Conservation (phyloP, 2,888 invertebrate species). For the Scrobipalpa costella region DNA sequence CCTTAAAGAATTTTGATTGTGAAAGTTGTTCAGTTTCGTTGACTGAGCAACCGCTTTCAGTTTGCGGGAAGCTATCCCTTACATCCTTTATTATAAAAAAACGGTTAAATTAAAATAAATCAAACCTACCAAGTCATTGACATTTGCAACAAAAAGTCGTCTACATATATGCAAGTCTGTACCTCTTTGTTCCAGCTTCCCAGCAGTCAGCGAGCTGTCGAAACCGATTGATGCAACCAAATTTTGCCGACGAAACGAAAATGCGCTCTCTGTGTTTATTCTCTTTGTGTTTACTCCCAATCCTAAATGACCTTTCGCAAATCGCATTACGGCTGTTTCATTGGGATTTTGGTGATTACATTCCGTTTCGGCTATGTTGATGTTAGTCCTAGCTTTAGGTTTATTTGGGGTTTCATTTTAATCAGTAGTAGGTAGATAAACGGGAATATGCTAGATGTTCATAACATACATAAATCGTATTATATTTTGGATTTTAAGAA, state of each 20-base stretch:
- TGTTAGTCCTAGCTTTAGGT: not conserved
- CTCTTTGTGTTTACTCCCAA: not conserved
- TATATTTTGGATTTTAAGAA: too few species aligned
- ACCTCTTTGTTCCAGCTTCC: constrained; percentile 47
- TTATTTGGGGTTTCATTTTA: not conserved
- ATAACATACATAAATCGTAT: too few species aligned
- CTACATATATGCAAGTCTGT: not conserved
- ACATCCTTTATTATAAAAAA: too few species aligned
- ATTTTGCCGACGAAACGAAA: constrained; percentile 46
- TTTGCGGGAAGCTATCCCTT: too few species aligned
- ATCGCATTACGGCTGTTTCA: constrained; percentile 15
- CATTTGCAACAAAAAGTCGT: not conserved
- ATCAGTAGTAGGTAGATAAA: too few species aligned
- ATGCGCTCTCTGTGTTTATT: not conserved
- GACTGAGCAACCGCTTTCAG: too few species aligned
- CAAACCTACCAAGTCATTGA: not conserved
- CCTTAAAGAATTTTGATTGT: too few species aligned
- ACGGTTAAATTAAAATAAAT: too few species aligned
- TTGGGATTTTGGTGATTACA: not conserved
- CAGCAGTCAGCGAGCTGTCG: constrained; percentile 56
- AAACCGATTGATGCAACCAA: constrained; percentile 66
- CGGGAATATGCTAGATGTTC: not conserved
- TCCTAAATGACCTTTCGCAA: constrained; percentile 15
- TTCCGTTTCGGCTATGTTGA: not conserved
- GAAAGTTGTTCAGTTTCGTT: too few species aligned